Evolutionary conservation across 1,140 invertebrate species (phyloP).

Genomic region (Diprion similis): DNA sequence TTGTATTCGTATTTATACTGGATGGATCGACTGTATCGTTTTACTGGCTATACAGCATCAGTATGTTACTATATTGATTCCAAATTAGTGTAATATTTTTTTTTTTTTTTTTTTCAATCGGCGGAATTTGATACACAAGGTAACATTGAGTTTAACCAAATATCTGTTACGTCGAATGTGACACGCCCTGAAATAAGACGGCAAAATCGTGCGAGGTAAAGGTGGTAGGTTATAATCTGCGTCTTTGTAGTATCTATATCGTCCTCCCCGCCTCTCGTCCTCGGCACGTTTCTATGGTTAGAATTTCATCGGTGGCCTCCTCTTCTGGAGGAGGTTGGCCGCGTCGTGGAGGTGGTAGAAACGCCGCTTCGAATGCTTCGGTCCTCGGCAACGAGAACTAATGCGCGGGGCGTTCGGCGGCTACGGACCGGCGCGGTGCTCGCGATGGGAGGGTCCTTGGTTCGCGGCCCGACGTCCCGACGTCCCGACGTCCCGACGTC

Average conservation of each 20-base stretch:
- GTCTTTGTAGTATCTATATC: neutral
- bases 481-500: slow-evolving; percentile 25
- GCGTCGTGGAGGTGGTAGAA: neutral
- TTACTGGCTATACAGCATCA: no score
- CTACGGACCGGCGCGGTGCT: slow-evolving; percentile 60
- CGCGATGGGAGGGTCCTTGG: slow-evolving; percentile 58
- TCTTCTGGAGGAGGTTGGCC: neutral
- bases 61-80: no score
- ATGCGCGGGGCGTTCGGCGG: slow-evolving; percentile 35
- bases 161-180: no score
- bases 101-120: no score
- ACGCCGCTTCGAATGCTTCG: neutral
- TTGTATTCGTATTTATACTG: no score
- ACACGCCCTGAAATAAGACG: no score
- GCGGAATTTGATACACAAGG: no score
- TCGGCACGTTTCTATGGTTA: neutral
- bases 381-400: neutral
- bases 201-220: neutral
- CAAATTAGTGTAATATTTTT: no score
- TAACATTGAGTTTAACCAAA: no score
- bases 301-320: slow-evolving; percentile 6
- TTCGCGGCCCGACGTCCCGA: slow-evolving; percentile 50
- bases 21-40: no score
- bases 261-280: neutral
- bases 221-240: neutral